phyloP scores from a whole-genome alignment of 2,113 vertebrate genomes.

The Archocentrus centrarchus region DNA sequence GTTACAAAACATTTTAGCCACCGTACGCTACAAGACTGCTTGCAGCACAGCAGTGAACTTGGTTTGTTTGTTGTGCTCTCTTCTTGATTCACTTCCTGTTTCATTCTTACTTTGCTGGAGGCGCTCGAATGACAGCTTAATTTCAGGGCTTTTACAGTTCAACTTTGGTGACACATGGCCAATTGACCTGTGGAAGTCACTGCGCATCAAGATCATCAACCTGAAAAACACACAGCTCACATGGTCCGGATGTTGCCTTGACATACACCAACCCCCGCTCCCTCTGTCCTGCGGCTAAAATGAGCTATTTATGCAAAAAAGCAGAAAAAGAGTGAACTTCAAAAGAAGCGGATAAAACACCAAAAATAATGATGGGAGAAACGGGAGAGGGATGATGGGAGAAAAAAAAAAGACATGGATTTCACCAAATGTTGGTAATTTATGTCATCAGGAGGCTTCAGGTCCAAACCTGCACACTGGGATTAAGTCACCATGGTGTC shows the following conservation, averaged over 20 bases:
- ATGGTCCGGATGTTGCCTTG: constrained; percentile 28
- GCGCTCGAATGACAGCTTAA: constrained; percentile 30
- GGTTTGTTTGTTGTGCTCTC: neutral
- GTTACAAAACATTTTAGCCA: neutral
- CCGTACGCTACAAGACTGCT: neutral
- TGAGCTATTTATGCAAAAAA: constrained; percentile 25
- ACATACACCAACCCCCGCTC: constrained; percentile 13
- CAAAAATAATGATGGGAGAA: neutral
- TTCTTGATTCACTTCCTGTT: constrained; percentile 54
- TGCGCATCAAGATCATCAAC: constrained; percentile 60
- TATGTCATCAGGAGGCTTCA: neutral
- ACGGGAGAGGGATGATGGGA: neutral
- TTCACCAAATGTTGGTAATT: neutral
- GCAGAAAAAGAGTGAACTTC: constrained; percentile 17
- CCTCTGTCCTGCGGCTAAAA: constrained; percentile 46
- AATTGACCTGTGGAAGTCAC: constrained; percentile 65
- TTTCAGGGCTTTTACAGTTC: constrained; percentile 54
- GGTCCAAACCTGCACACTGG: neutral
- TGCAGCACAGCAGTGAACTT: constrained; percentile 3
- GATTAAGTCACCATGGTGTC: neutral
- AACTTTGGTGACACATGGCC: constrained; percentile 44
- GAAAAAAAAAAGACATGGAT: neutral
- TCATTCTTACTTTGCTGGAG: constrained; percentile 27
- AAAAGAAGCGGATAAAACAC: constrained; percentile 11
- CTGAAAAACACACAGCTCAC: constrained; percentile 18